Conservation (phyloP, 2,113 vertebrate genomes). For the Lathamus discolor region DNA sequence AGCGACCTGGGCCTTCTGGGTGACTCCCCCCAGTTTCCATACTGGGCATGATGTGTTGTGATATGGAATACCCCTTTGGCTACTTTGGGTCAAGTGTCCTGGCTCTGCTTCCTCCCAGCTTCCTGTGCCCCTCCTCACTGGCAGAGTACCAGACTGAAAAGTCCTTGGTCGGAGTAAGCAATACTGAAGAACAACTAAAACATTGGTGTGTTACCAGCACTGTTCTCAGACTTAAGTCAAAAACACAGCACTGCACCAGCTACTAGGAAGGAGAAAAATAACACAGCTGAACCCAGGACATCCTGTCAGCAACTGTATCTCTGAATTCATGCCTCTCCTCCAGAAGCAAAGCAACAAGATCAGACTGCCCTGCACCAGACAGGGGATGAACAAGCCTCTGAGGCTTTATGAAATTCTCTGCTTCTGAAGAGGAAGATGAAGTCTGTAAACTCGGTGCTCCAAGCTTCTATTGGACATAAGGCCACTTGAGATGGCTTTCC, state of each 20-base stretch:
- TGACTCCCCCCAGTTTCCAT: background rate
- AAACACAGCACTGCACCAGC: background rate
- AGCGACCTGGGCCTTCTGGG: background rate
- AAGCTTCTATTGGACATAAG: background rate
- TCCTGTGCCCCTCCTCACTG: background rate
- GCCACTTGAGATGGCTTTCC: background rate
- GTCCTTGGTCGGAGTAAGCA: background rate
- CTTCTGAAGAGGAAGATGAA: background rate
- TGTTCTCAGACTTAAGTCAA: background rate
- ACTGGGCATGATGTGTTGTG: background rate
- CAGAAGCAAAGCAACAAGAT: background rate
- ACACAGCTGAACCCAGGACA: background rate
- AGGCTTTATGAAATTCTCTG: background rate
- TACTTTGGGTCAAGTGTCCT: background rate
- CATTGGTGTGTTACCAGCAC: background rate
- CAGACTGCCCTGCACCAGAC: background rate
- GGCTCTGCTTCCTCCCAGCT: background rate
- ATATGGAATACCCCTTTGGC: background rate
- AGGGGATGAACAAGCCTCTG: fast-evolving
- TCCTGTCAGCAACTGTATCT: background rate
- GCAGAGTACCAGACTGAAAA: background rate
- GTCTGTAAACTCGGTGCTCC: background rate
- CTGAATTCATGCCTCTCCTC: background rate
- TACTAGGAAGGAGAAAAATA: background rate
- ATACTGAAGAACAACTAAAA: background rate